Conservation (phyloP, 2,888 invertebrate genomes). For the Stomorhina lunata region DNA sequence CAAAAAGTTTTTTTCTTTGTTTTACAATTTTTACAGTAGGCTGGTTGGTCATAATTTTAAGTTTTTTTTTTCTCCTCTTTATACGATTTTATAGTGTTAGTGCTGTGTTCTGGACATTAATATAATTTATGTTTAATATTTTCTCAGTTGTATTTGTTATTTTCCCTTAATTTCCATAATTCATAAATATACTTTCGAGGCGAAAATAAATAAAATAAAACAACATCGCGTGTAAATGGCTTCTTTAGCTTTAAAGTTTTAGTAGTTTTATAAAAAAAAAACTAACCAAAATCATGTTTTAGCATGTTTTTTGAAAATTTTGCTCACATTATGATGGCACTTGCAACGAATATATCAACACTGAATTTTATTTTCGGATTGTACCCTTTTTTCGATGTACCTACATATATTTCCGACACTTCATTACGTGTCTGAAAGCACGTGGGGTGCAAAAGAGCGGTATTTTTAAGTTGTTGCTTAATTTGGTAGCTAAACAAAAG, state of each 20-base stretch:
- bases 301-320: neutral
- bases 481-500: conserved; percentile 13
- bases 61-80: neutral
- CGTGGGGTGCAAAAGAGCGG: neutral
- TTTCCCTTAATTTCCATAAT: conserved; percentile 24
- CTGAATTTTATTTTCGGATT: conserved; percentile 12
- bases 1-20: neutral
- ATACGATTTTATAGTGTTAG: conserved; percentile 21
- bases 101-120: conserved; percentile 8
- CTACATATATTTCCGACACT: too few relatives aligned
- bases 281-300: conserved; percentile 53
- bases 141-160: conserved; percentile 33
- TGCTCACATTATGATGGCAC: conserved; percentile 22
- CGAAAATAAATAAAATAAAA: conserved; percentile 23
- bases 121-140: conserved; percentile 52
- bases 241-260: conserved; percentile 41
- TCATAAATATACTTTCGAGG: conserved; percentile 31
- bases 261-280: conserved; percentile 8
- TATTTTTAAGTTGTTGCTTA: conserved; percentile 4
- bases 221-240: conserved; percentile 64
- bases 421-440: neutral
- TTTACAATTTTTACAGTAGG: neutral
- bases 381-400: neutral
- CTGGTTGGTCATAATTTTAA: conserved; percentile 11
- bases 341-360: conserved; percentile 8